phyloP scores from a whole-genome alignment of 2,113 vertebrate species.

The Pomatorhinus ruficollis region DNA sequence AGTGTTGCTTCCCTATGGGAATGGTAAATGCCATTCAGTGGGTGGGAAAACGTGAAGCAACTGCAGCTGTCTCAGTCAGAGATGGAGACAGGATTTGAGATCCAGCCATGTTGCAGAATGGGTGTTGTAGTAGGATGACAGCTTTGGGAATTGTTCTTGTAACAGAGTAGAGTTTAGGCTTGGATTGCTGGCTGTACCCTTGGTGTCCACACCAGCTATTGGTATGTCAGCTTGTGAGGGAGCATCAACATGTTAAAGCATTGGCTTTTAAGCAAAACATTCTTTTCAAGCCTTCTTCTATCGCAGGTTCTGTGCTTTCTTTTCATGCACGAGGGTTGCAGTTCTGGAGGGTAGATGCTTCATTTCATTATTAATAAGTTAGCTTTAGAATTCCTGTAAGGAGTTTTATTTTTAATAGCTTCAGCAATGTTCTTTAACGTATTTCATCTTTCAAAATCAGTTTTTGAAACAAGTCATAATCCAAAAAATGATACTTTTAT shows the following conservation, averaged over 20 bases:
- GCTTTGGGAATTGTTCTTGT: not conserved
- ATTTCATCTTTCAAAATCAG: not conserved
- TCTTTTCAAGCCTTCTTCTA: not conserved
- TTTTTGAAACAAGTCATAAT: not conserved
- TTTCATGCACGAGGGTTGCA: not conserved
- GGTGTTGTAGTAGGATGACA: not conserved
- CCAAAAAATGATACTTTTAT: not conserved
- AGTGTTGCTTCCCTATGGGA: not conserved
- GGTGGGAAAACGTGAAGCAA: rapidly evolving
- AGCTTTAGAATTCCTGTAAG: not conserved
- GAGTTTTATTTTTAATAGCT: not conserved
- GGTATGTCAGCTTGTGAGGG: not conserved
- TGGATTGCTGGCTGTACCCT: not conserved
- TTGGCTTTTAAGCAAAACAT: not conserved
- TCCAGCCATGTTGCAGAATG: not conserved
- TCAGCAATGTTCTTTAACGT: not conserved
- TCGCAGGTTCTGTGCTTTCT: not conserved
- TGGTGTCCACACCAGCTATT: not conserved
- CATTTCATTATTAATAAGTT: not conserved
- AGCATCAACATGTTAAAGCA: not conserved
- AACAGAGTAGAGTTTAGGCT: not conserved
- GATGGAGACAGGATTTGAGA: not conserved
- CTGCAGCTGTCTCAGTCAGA: not conserved
- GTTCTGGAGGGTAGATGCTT: not conserved
- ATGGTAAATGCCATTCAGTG: not conserved